Evolutionary conservation across 2,797 vertebrate genomes (phyloP), one percentile per base, ranked within the genome.

Genomic region (Botia almorhae): DNA sequence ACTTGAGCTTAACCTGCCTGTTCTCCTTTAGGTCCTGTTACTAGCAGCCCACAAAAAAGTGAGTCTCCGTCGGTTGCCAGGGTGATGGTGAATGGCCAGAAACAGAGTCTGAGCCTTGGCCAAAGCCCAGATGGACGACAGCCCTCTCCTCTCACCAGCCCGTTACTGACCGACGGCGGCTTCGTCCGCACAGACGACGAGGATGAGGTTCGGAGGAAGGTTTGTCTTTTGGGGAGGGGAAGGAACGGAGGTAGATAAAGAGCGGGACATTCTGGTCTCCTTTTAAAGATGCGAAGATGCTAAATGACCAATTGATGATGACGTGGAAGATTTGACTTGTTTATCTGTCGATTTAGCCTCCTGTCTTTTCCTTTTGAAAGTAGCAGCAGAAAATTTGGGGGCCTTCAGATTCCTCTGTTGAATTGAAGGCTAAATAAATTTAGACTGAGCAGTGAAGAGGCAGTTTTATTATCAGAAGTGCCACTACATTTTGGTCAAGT

Each of bases 131-230:
- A 68, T 93, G 92, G 73, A 93, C 92, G 53, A 93, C 93, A 61
- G 87, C 93, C 96, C 0, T 97, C 97, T 1, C 98, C 97, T 1
- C 90, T 98, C 85, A 95, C 96, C 88, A 98, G 96, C 89, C 97
- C 97, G 0, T 92, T 98, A 87, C 94, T 99, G 74, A 96, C 92
- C 0, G 97, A 99, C 56, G 95, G 95, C 0, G 93, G 95, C 0
- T 95, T 94, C 67, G 80, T 96, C 10, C 95, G 96, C 85, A 95
- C 96, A 0, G 97, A 99, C 0, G 97, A 99, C 0, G 98, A 98
- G 69, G 98, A 98, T 0, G 98, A 99, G 39, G 95, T 95, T 77
- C 95, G 96, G 88, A 96, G 94, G 90, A 99, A 98, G 97, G 97
- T 99, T 55, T 43, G 23, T 77, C 43, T 69, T 61, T 56, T 69